phyloP scores from a whole-genome alignment of 2,888 invertebrate species.

The Oasisia sp. region DNA sequence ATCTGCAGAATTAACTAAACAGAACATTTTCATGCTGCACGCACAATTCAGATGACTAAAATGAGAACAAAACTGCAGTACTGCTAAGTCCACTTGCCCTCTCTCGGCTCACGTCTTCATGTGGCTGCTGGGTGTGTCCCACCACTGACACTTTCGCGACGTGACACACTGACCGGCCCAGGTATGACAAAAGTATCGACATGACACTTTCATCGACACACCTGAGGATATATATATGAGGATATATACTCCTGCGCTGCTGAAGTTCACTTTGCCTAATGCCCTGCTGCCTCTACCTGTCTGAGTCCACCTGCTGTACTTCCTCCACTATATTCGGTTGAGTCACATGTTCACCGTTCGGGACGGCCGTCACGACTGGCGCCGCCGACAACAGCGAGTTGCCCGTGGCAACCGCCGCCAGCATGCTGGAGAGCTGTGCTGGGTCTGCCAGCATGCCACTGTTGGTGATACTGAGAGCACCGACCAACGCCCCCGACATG shows the following conservation, averaged over 20 bases:
- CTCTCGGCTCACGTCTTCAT: too few relatives aligned
- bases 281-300: not conserved
- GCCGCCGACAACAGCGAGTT: slow-evolving; percentile 1
- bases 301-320: not conserved
- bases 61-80: too few relatives aligned
- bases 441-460: not conserved
- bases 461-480: not conserved
- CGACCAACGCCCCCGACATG: not conserved
- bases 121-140: not conserved
- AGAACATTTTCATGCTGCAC: too few relatives aligned
- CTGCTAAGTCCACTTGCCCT: too few relatives aligned
- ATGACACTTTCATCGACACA: not conserved
- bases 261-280: not conserved
- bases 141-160: not conserved
- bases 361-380: not conserved
- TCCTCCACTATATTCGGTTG: not conserved
- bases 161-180: not conserved
- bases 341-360: not conserved
- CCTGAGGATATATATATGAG: not conserved
- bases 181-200: not conserved
- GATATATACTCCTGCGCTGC: not conserved
- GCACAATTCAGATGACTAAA: too few relatives aligned
- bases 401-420: not conserved
- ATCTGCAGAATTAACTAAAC: too few relatives aligned
- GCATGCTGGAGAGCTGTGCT: not conserved